Percentiles rank a stretch among this genome's conserved stretches.
Evolutionary conservation across 2,113 vertebrate genomes (phyloP).

Genomic region (Synchiropus splendidus): DNA sequence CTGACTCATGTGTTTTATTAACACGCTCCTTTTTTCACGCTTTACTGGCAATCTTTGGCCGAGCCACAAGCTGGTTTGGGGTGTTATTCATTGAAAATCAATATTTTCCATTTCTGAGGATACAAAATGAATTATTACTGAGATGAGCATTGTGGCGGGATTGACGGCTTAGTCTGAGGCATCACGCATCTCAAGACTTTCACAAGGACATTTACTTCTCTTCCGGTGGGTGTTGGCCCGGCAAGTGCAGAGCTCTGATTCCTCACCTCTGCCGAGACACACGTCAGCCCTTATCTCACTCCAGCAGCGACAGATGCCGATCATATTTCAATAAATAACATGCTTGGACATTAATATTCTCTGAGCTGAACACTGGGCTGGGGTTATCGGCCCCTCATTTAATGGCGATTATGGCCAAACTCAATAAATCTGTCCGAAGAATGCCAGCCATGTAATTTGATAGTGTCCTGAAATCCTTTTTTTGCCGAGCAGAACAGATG

Average conservation of each 20-base stretch:
- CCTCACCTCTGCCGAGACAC: constrained; percentile 19
- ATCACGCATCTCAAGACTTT: constrained; percentile 51
- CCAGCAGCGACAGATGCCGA: too few relatives aligned
- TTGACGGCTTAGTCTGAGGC: constrained; percentile 46
- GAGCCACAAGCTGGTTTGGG: constrained; percentile 35
- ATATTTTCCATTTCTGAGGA: constrained; percentile 63
- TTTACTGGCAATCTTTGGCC: constrained; percentile 20
- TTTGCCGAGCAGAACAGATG: constrained; percentile 24
- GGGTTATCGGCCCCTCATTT: constrained; percentile 11
- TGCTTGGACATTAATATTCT: constrained; percentile 8
- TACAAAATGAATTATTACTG: constrained; percentile 59
- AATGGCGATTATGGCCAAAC: constrained; percentile 28
- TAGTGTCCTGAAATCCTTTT: constrained; percentile 39
- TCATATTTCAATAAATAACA: too few relatives aligned
- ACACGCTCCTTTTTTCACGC: constrained; percentile 20
- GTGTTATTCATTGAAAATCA: constrained; percentile 61
- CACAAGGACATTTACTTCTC: constrained; percentile 50
- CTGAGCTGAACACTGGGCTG: background rate
- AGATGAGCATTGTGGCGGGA: constrained; percentile 54
- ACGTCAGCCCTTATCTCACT: constrained; percentile 26
- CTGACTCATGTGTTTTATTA: too few relatives aligned
- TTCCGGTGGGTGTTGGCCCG: constrained; percentile 35
- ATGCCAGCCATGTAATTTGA: constrained; percentile 52
- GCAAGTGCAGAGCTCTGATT: constrained; percentile 22
- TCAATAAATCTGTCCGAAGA: constrained; percentile 52